Conservation (phyloP, 2,113 vertebrate genomes). For the Abramis brama region DNA sequence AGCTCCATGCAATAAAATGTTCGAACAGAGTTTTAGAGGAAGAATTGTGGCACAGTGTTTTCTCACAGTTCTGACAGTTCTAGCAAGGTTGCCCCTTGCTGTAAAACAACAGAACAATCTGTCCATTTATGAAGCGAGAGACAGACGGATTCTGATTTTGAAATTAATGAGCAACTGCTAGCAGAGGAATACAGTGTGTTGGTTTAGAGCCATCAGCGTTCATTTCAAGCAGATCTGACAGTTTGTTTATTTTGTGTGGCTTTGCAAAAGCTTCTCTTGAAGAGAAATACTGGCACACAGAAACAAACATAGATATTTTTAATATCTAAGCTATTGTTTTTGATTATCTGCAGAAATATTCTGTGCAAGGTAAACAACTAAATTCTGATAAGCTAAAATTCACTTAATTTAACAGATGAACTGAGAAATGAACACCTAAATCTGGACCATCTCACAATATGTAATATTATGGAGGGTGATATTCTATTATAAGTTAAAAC, state of each 20-base stretch:
- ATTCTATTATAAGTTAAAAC: not conserved
- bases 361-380: not conserved
- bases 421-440: not conserved
- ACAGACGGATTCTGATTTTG: slow-evolving; percentile 15
- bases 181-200: slow-evolving; percentile 26
- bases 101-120: slow-evolving; percentile 39
- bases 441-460: not conserved
- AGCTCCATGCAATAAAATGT: not conserved
- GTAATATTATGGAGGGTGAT: not conserved
- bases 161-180: slow-evolving; percentile 42
- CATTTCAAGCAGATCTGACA: slow-evolving; percentile 40
- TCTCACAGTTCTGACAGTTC: slow-evolving; percentile 29
- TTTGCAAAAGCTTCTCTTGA: slow-evolving; percentile 30
- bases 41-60: not conserved
- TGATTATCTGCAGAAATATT: not conserved
- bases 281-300: slow-evolving; percentile 30
- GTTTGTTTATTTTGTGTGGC: slow-evolving; percentile 29
- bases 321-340: not conserved
- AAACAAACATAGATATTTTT: not conserved
- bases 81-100: slow-evolving; percentile 32
- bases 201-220: slow-evolving; percentile 13
- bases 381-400: not conserved
- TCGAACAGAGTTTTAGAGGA: slow-evolving; percentile 24
- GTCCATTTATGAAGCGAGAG: slow-evolving; percentile 26
- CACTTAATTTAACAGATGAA: not conserved